These are phyloP conservation scores for Oncorhynchus keta DNA, from an alignment of 2,113 vertebrate genomes.

Conservation along the genomic window DNA sequence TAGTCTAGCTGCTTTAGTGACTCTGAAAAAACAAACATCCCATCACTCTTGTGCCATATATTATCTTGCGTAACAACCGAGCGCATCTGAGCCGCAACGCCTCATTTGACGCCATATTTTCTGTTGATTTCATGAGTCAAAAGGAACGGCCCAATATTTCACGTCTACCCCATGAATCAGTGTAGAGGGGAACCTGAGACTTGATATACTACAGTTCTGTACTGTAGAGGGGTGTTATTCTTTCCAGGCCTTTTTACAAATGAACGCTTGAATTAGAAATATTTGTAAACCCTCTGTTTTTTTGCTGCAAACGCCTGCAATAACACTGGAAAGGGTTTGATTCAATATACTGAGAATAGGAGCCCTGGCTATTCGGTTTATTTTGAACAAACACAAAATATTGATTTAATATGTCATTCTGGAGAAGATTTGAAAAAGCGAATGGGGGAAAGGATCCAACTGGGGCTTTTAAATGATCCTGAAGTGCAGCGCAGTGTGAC, in stretches of 20 bases:
- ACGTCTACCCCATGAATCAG: slow-evolving; percentile 59
- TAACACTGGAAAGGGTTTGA: slow-evolving; percentile 58
- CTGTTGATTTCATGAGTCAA: slow-evolving; percentile 65
- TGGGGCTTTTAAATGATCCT: slow-evolving; percentile 78
- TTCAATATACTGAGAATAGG: slow-evolving; percentile 63
- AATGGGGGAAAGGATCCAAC: slow-evolving; percentile 55
- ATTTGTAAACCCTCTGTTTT: slow-evolving; percentile 57
- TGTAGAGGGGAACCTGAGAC: slow-evolving; percentile 44
- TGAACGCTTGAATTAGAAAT: slow-evolving; percentile 75
- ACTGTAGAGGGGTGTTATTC: slow-evolving; percentile 62
- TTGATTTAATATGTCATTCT: slow-evolving; percentile 72
- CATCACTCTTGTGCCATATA: slow-evolving; percentile 44
- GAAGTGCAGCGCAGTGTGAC: slow-evolving; percentile 79
- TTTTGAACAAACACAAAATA: slow-evolving; percentile 67
- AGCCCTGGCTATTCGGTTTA: slow-evolving; percentile 61
- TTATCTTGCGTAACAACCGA: slow-evolving; percentile 59
- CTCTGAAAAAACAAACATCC: slow-evolving; percentile 36
- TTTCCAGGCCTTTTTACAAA: slow-evolving; percentile 71
- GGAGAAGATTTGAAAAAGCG: slow-evolving; percentile 58
- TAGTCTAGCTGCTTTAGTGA: slow-evolving; percentile 8
- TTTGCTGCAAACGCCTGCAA: slow-evolving; percentile 44
- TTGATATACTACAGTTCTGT: slow-evolving; percentile 61
- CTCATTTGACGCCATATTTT: slow-evolving; percentile 67
- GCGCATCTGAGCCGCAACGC: slow-evolving; percentile 55
- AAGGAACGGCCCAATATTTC: slow-evolving; percentile 58